These are phyloP conservation scores for Spodoptera picta DNA, from an alignment of 2,888 invertebrate species.

Conservation along the genomic window DNA sequence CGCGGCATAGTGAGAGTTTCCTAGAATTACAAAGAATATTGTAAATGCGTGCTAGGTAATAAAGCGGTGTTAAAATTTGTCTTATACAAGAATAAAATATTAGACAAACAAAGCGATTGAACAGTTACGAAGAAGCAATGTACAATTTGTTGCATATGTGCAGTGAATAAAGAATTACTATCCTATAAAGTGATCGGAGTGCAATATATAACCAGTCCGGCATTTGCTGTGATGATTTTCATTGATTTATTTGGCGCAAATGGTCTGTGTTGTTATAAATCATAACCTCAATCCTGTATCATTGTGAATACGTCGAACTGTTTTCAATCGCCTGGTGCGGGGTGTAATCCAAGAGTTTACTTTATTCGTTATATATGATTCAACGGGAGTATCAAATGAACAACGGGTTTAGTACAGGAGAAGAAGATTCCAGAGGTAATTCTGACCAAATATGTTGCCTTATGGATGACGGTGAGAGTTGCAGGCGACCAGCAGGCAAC, in stretches of 20 bases:
- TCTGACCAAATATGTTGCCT: slow-evolving; percentile 97
- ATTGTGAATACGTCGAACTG: slow-evolving; percentile 83
- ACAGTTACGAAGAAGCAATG: slow-evolving; percentile 66
- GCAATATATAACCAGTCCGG: slow-evolving; percentile 56
- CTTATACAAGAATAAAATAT: slow-evolving; percentile 19
- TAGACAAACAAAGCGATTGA: slow-evolving; percentile 37
- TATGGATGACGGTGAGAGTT: slow-evolving; percentile 95
- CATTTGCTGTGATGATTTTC: slow-evolving; percentile 66
- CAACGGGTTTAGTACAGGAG: slow-evolving; percentile 97
- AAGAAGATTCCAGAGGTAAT: slow-evolving; percentile 96
- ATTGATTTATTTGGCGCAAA: slow-evolving; percentile 68
- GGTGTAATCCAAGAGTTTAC: slow-evolving; percentile 72
- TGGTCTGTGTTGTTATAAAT: slow-evolving; percentile 77
- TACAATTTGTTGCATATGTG: slow-evolving; percentile 72
- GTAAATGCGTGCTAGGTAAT: slow-evolving; percentile 22
- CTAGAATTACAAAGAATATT: slow-evolving; percentile 3
- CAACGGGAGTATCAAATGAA: slow-evolving; percentile 90
- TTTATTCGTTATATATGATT: slow-evolving; percentile 87
- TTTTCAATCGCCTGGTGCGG: slow-evolving; percentile 75
- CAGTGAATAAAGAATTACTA: slow-evolving; percentile 69
- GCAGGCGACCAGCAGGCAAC: slow-evolving; percentile 96
- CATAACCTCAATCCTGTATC: slow-evolving; percentile 81
- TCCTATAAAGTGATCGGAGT: slow-evolving; percentile 54
- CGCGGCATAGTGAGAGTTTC: slow-evolving; percentile 35
- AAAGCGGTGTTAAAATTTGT: slow-evolving; percentile 24